Evolutionary conservation across 1,140 invertebrate genomes (phyloP).

Genomic region (Ceratosolen fusciceps): DNA sequence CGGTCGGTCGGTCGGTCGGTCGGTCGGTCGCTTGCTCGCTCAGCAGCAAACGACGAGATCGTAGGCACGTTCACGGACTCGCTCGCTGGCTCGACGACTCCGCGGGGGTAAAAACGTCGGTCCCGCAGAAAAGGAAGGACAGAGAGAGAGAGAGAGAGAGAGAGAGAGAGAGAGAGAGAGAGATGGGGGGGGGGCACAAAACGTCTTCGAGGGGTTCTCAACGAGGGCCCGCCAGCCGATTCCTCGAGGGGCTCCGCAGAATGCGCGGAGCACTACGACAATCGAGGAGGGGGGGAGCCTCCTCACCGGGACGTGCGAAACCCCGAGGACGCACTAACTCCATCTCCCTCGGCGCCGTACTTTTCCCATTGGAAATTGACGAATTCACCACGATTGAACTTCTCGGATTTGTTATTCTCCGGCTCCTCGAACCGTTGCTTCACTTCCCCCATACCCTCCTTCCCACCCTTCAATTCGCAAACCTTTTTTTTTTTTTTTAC

Average conservation of each 20-base stretch:
- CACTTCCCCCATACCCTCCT: not conserved
- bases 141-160: no score
- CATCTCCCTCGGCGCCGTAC: not conserved
- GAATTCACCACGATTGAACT: not conserved
- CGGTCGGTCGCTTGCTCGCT: constrained; percentile 43
- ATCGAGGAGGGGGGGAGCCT: not conserved
- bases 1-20: not conserved
- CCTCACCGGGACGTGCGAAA: constrained; percentile 19
- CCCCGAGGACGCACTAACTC: not conserved
- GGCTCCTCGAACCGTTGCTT: not conserved
- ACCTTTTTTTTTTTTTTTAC: no score
- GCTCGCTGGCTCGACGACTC: not conserved
- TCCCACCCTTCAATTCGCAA: not conserved
- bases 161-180: no score
- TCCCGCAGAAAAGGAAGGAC: no score
- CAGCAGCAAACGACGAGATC: no score
- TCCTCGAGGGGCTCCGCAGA: constrained; percentile 18
- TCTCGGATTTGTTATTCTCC: not conserved
- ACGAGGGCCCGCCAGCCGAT: constrained; percentile 12
- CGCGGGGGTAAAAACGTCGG: constrained; percentile 52
- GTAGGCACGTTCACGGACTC: no score
- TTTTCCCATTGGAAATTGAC: not conserved
- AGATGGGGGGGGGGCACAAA: constrained; percentile 51
- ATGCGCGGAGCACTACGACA: not conserved
- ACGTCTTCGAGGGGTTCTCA: constrained; percentile 67